phyloP scores from a whole-genome alignment of 53 echinoderm and acorn worm species.

The Echinometra lucunter region DNA sequence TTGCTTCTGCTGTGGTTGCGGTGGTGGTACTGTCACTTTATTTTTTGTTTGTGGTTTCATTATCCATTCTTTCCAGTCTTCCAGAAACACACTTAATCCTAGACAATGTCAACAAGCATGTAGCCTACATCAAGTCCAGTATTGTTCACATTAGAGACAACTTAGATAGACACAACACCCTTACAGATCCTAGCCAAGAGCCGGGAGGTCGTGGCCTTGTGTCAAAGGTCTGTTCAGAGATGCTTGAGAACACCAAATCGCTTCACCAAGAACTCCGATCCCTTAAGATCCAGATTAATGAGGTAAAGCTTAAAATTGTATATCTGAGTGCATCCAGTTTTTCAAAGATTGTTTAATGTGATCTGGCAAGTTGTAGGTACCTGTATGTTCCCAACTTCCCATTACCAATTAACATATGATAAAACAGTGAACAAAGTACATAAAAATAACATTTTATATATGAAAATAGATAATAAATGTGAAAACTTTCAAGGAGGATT shows the following conservation, averaged over 20 bases:
- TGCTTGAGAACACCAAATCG: slow-evolving; percentile 67
- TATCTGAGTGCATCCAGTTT: neutral
- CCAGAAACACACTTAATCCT: slow-evolving; percentile 81
- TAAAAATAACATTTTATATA: no score
- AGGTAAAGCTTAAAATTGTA: slow-evolving; percentile 59
- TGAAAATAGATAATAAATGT: no score
- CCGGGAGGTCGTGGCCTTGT: slow-evolving; percentile 71
- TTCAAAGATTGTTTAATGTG: no score
- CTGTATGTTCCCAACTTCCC: no score
- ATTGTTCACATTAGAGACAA: slow-evolving; percentile 83
- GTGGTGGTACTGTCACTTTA: no score
- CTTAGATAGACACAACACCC: slow-evolving; percentile 71
- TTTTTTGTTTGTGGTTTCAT: neutral
- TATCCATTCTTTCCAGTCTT: slow-evolving; percentile 63
- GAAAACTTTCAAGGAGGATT: no score
- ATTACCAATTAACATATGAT: no score
- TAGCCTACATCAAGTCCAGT: slow-evolving; percentile 85
- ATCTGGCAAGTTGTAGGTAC: no score
- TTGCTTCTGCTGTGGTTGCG: neutral
- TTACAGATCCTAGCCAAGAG: slow-evolving; percentile 73
- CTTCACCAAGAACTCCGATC: slow-evolving; percentile 75
- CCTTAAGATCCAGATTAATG: slow-evolving; percentile 74
- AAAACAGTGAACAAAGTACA: no score
- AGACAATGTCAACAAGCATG: slow-evolving; percentile 86
- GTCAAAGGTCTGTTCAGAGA: slow-evolving; percentile 70